Evolutionary conservation across 2,888 invertebrate species (phyloP).

Genomic region (Caenorhabditis angaria): DNA sequence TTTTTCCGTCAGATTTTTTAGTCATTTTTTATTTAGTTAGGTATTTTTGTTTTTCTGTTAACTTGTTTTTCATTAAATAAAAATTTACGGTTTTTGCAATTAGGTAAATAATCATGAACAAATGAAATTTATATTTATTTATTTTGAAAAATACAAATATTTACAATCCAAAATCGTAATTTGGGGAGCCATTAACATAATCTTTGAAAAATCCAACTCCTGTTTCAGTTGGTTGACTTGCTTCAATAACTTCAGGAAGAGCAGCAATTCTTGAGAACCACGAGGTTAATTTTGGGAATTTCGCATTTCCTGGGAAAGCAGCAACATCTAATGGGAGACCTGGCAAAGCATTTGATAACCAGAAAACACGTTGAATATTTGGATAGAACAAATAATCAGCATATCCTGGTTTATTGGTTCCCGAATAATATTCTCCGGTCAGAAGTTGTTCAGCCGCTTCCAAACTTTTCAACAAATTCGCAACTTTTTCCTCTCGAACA

Average conservation of each 20-base stretch:
- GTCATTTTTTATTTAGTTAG: too few relatives aligned
- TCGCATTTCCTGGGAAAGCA: conserved; percentile 24
- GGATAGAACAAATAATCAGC: conserved; percentile 39
- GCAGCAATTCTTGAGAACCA: conserved; percentile 25
- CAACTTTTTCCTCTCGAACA: conserved; percentile 38
- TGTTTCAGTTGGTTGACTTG: conserved; percentile 26
- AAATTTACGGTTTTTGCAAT: too few relatives aligned
- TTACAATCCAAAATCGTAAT: conserved; percentile 41
- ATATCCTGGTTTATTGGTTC: conserved; percentile 29
- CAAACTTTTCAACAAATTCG: conserved; percentile 39
- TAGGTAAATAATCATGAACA: too few relatives aligned
- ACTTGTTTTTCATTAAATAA: too few relatives aligned
- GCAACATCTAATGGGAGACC: conserved; percentile 18
- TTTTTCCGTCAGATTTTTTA: too few relatives aligned
- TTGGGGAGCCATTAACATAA: conserved; percentile 21
- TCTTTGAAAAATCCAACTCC: conserved; percentile 28
- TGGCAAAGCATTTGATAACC: conserved; percentile 18
- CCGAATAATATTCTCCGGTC: conserved; percentile 52
- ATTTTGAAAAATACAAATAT: background rate
- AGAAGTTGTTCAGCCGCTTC: conserved; percentile 52
- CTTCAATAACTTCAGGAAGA: conserved; percentile 34
- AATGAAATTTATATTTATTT: background rate
- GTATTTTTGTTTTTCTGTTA: too few relatives aligned
- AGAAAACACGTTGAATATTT: conserved; percentile 28
- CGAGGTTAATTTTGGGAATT: conserved; percentile 24